Conservation (phyloP, 2,888 invertebrate species). For the Drosophila robusta region DNA sequence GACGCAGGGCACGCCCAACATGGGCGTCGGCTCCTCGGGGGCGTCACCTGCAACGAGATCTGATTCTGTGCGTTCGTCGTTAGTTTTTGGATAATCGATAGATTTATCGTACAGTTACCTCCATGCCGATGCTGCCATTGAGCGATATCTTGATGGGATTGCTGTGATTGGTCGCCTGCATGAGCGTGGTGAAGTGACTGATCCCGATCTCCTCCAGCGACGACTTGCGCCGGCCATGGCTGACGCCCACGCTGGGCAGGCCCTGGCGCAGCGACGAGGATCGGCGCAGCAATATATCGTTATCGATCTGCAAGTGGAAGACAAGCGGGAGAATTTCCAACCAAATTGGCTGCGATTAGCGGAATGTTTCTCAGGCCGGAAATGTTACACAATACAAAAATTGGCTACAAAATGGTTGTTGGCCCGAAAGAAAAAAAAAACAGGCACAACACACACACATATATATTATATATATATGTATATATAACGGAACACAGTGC, state of each 20-base stretch:
- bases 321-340: slow-evolving; percentile 21
- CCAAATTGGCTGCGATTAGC: slow-evolving; percentile 44
- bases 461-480: not conserved
- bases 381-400: slow-evolving; percentile 64
- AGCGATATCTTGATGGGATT: slow-evolving; percentile 94
- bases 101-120: slow-evolving; percentile 83
- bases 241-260: slow-evolving; percentile 87
- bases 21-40: slow-evolving; percentile 87
- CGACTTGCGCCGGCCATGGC: slow-evolving; percentile 89
- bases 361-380: not conserved
- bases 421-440: slow-evolving; percentile 25
- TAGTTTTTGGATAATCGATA: not conserved
- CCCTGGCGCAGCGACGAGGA: slow-evolving; percentile 95
- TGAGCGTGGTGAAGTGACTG: slow-evolving; percentile 90
- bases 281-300: slow-evolving; percentile 92
- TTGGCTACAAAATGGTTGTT: slow-evolving; percentile 44
- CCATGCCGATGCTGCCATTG: slow-evolving; percentile 94
- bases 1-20: slow-evolving; percentile 84
- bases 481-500: slow-evolving; percentile 35
- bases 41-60: slow-evolving; percentile 87
- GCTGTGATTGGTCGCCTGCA: slow-evolving; percentile 88
- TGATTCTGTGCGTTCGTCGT: slow-evolving; percentile 69
- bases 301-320: slow-evolving; percentile 86
- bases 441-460: slow-evolving; percentile 48
- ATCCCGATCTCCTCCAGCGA: slow-evolving; percentile 94